Evolutionary conservation across 2,888 invertebrate genomes (phyloP), one percentile per base, ranked within the genome.

Genomic region (Baronia brevicornis): DNA sequence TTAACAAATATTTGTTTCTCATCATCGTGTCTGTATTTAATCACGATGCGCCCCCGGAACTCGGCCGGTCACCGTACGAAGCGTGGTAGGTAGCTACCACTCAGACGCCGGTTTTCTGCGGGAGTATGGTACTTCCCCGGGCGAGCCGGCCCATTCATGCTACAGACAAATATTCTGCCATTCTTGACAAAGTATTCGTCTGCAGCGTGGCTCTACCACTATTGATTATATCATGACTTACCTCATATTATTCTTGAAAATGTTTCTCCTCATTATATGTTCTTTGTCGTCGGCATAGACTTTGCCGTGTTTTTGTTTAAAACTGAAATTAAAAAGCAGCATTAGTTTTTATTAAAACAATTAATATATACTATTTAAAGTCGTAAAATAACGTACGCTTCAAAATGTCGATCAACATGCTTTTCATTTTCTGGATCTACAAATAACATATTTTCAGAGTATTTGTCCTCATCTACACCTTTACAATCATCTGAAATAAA

Each of bases 331-430:
- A 22, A 14, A 7, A 11, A 24, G 4, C n/a, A 32, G 30, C 4
- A 7, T 14, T 24, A 7, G 15, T n/a, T 18, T 15, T 26, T 4
- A 14, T 2, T 25, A 7, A 6, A 12, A 8, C 2, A 5, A 14
- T 14, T 5, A 7, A 6, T 5, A 3, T 4, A 6, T 25, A 14
- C n/a, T 2, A 13, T 5, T 8, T 13, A 24, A 24, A 13, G 1
- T 13, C 1, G 4, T 13, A 22, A 29, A 30, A 23, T 27, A 5
- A 21, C 54, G 36, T 57, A 74, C 75, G 45, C 46, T 3, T 54
- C 43, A 38, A 77, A 75, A 2, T 59, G 51, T 22, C 54, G 46
- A 7, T 71, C 51, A 0, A 73, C 54, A 14, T 72, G 65, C n/a
- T 59, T 29, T 1, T 63, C 39, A 1, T 66, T 61, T 8, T 67